Base-by-base conservation (phyloP, 2,888 invertebrate genomes). In the Diarsia rubi region DNA sequence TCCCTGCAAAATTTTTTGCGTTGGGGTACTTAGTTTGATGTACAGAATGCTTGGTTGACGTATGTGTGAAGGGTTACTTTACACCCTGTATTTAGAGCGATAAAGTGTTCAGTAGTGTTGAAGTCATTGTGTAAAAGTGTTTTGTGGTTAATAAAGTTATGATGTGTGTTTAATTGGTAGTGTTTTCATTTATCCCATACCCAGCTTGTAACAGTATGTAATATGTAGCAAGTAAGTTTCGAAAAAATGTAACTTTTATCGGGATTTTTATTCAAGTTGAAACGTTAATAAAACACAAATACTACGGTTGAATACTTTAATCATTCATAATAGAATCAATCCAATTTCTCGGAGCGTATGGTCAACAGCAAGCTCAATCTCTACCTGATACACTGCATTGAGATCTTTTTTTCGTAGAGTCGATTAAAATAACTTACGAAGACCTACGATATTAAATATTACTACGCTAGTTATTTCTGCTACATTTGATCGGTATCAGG, bases 351-450 rank as follows among this genome's bases (percentile, higher is more conserved):
- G 45, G 65, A 71, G 76, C 49, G 62, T 68, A 67, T 62, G 72
- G 63, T 45, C 37, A 31, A 54, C 60, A 82, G 66, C 45, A 45
- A 77, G 49, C 49, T 47, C 63, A 59, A 70, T 68, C 85, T 82
- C 69, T 75, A 75, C 68, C 37, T 37, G 37, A 60, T 24, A 47
- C 37, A 60, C 44, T 74, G 66, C 74, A 71, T 60, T 86, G 84
- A 84, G 84, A 84, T 84, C 84, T 62, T 60, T 77, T 80, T 69
- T 64, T 60, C 68, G 67, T 69, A 86, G 73, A 86, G 64, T 45
- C 54, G 49, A 71, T 59, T 31, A 74, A 37, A 68, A 69, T 70
- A 64, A 63, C 54, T 69, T 52, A 83, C 11, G n/a, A 45, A 59
- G 24, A 66, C 21, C 12, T 45, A 81, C 42, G 9, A 21, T 24